Evolutionary conservation across 2,113 vertebrate species (phyloP).

Genomic region (Ailuropoda melanoleuca): DNA sequence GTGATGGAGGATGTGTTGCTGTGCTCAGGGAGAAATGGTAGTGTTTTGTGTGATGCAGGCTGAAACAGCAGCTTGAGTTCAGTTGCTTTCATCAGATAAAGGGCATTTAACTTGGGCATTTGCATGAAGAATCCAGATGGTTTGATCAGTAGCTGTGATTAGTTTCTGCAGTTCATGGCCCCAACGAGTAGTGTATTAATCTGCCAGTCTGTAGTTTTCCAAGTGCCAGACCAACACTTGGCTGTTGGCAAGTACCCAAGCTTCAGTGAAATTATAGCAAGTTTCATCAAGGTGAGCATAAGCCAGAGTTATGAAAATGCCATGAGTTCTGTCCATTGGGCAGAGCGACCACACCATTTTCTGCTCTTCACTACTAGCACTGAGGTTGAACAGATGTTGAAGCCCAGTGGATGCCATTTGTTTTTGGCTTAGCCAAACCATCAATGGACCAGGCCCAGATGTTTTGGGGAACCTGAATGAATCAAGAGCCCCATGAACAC

Average conservation of each 20-base stretch:
- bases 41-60: not conserved
- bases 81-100: slow-evolving; percentile 31
- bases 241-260: not conserved
- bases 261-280: not conserved
- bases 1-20: not conserved
- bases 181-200: not conserved
- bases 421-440: not conserved
- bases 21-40: not conserved
- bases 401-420: not conserved
- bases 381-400: not conserved
- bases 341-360: not conserved
- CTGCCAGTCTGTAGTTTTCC: slow-evolving; percentile 38
- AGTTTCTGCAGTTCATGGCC: not conserved
- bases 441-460: not conserved
- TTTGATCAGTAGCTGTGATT: slow-evolving; percentile 44
- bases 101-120: slow-evolving; percentile 33
- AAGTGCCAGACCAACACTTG: not conserved
- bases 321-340: not conserved
- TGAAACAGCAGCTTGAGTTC: not conserved
- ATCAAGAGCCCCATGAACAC: not conserved
- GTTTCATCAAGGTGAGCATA: not conserved
- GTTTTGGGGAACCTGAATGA: not conserved
- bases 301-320: not conserved
- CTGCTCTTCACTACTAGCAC: not conserved
- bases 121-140: slow-evolving; percentile 33